Percentiles rank a stretch among this genome's conserved stretches.
These are phyloP conservation scores for Bombus superbus DNA, from an alignment of 1,140 invertebrate genomes.

Conservation along the genomic window DNA sequence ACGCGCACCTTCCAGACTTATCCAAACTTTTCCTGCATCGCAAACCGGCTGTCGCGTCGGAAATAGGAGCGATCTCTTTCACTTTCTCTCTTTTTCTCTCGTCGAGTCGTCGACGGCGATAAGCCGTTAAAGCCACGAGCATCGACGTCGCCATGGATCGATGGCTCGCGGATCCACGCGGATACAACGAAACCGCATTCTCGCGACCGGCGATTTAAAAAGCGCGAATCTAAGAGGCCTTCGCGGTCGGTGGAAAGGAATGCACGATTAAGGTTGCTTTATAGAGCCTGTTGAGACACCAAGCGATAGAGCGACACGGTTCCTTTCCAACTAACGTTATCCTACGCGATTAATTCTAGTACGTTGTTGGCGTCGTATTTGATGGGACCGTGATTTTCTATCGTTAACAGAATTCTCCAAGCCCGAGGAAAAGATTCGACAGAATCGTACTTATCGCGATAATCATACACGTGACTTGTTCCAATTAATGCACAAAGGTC, in stretches of 20 bases:
- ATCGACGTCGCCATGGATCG: background rate
- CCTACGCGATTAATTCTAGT: no score
- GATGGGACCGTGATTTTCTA: background rate
- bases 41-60: background rate
- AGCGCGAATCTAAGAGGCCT: slow-evolving; percentile 12
- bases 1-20: background rate
- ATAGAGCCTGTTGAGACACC: background rate
- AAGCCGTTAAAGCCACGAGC: background rate
- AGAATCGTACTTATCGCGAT: background rate
- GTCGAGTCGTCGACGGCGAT: background rate
- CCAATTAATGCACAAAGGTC: background rate
- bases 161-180: background rate
- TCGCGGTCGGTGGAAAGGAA: background rate
- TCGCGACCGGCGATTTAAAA: background rate
- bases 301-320: no score
- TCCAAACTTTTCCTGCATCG: background rate
- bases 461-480: background rate
- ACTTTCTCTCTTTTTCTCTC: background rate
- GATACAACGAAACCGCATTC: slow-evolving; percentile 35
- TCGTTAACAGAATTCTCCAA: background rate
- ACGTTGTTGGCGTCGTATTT: background rate
- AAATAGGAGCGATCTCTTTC: background rate
- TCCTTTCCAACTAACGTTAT: no score
- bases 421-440: no score
- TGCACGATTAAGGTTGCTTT: background rate